Evolutionary conservation across 2,888 invertebrate species (phyloP).

Genomic region (Megalurothrips usitatus): DNA sequence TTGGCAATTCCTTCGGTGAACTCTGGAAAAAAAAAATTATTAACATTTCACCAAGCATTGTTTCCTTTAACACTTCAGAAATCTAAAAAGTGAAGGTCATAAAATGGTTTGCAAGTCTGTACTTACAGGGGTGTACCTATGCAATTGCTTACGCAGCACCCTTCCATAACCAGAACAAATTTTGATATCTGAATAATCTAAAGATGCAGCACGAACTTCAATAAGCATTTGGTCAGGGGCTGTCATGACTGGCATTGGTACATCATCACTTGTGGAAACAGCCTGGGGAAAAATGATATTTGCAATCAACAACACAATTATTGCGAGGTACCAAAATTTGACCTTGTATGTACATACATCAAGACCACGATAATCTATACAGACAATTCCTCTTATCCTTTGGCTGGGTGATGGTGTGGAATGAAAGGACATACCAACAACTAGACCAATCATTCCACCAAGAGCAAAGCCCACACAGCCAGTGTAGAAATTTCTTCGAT

Average conservation of each 20-base stretch:
- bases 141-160: constrained; percentile 47
- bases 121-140: constrained; percentile 38
- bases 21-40: constrained; percentile 36
- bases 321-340: background rate
- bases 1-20: constrained; percentile 50
- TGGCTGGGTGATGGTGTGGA: constrained; percentile 40
- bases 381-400: constrained; percentile 47
- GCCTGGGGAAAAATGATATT: constrained; percentile 46
- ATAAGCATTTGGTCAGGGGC: constrained; percentile 55
- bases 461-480: constrained; percentile 45
- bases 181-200: constrained; percentile 56
- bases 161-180: constrained; percentile 57
- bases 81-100: constrained; percentile 1
- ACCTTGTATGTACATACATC: constrained; percentile 43
- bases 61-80: background rate
- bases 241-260: constrained; percentile 50
- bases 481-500: constrained; percentile 43
- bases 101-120: background rate
- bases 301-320: constrained; percentile 27
- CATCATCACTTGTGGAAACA: constrained; percentile 51
- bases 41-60: background rate
- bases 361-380: constrained; percentile 44
- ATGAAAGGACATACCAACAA: constrained; percentile 43
- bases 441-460: constrained; percentile 45
- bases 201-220: constrained; percentile 58